Evolutionary conservation across 2,797 vertebrate species (phyloP), one percentile per base, ranked within the genome.

Genomic region (Sparus aurata): DNA sequence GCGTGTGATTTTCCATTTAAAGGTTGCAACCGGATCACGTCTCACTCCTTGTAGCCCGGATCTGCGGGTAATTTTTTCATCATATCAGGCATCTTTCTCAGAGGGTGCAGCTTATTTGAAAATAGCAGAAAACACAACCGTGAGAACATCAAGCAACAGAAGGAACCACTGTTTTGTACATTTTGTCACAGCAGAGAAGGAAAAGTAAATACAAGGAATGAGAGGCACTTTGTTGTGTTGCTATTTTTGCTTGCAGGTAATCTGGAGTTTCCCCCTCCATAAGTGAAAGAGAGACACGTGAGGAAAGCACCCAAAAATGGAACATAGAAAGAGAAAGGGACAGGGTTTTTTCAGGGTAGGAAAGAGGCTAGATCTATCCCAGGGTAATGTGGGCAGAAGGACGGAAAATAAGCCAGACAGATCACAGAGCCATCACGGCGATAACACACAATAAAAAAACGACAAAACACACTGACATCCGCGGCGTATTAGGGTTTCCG

Each of bases 211-310:
- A 45, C 25, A 55, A 46, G n/a, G 20, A 41, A 63, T n/a, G 12
- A 45, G 58, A 75, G 20, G 22, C 45, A 49, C 53, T 85, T 77
- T 69, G 47, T 52, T 67, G 2, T 2, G 46, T 59, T 63, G 20
- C 54, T 76, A 25, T 76, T 82, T 84, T 70, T 52, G 46, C 52
- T 57, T n/a, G 47, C 54, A 67, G 57, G 61, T 82, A 68, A 68
- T 73, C 54, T 79, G 52, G 46, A 17, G 54, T 46, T 69, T 70
- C 12, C 49, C 43, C 12, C 25, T 61, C 53, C 34, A 25, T 57
- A 65, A 41, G 50, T 23, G 58, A 52, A 49, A 58, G 43, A 55
- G 57, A 30, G 71, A 62, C 38, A 38, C 10, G 41, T 50, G 38
- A 22, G 10, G 17, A 67, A 79, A 83, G 57, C 13, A 34, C 3